phyloP scores from a whole-genome alignment of 2,888 invertebrate genomes.

The Nysson spinosus region DNA sequence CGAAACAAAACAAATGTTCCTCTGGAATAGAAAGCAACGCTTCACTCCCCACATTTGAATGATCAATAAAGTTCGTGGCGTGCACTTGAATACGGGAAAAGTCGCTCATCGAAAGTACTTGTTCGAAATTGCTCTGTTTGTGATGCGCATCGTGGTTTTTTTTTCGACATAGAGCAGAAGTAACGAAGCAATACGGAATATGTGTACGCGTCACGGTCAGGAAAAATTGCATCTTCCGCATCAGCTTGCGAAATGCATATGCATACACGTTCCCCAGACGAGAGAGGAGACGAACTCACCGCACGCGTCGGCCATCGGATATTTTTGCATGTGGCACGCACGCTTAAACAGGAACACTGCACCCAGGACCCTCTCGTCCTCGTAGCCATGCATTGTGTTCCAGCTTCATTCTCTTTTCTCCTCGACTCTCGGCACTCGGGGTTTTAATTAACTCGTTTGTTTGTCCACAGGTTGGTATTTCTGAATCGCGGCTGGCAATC shows the following conservation, averaged over 20 bases:
- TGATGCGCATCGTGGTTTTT: not conserved
- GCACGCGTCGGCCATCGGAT: slow-evolving; percentile 10
- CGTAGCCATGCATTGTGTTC: slow-evolving; percentile 5
- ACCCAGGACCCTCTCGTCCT: not conserved
- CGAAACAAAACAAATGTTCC: no score
- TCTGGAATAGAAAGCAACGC: not conserved
- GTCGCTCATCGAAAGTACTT: slow-evolving; percentile 11
- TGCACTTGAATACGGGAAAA: slow-evolving; percentile 2
- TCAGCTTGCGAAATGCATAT: slow-evolving; percentile 29
- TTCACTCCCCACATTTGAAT: not conserved
- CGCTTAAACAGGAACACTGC: slow-evolving; percentile 12
- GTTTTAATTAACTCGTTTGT: slow-evolving; percentile 64
- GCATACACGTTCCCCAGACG: slow-evolving; percentile 24
- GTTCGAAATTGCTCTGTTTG: slow-evolving; percentile 7
- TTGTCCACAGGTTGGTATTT: slow-evolving; percentile 53
- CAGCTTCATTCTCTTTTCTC: slow-evolving; percentile 8
- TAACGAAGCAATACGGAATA: slow-evolving; percentile 2
- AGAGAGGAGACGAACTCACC: not conserved
- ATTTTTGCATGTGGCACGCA: slow-evolving; percentile 9
- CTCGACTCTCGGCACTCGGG: slow-evolving; percentile 10
- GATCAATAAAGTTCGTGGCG: slow-evolving; percentile 10
- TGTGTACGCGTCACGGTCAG: slow-evolving; percentile 11
- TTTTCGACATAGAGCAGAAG: not conserved
- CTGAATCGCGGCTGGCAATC: slow-evolving; percentile 41
- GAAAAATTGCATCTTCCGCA: slow-evolving; percentile 24